phyloP scores from a whole-genome alignment of 1,140 invertebrate species.

The Brachionus calyciflorus region DNA sequence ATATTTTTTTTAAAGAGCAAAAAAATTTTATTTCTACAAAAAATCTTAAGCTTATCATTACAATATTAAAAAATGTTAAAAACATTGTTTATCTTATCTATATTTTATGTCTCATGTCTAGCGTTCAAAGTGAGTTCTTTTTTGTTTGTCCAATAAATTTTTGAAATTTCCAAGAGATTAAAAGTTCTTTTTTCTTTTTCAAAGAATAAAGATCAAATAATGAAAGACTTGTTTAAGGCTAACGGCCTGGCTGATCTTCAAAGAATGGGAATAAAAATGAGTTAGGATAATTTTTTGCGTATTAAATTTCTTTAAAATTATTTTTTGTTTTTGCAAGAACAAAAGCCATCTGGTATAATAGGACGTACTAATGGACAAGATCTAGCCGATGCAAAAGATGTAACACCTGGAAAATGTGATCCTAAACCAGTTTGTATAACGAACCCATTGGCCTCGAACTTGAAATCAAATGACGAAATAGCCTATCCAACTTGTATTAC shows the following conservation, averaged over 20 bases:
- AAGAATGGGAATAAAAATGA: not conserved
- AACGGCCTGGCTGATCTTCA: not conserved
- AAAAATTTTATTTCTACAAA: too few species aligned
- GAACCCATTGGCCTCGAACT: not conserved
- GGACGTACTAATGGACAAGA: not conserved
- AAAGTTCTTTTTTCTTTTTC: too few species aligned
- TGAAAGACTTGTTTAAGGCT: slow-evolving; percentile 10
- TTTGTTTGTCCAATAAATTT: too few species aligned
- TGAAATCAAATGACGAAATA: slow-evolving; percentile 32
- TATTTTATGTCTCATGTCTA: too few species aligned
- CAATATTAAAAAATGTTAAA: too few species aligned
- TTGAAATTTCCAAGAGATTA: too few species aligned
- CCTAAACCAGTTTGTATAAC: slow-evolving; percentile 40
- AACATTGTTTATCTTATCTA: too few species aligned
- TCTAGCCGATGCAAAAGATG: slow-evolving; percentile 16
- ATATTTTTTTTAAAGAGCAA: too few species aligned
- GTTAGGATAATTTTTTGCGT: not conserved
- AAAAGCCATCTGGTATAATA: not conserved
- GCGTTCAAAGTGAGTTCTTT: too few species aligned
- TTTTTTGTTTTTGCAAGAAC: not conserved
- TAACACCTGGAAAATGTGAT: slow-evolving; percentile 42
- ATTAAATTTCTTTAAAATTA: not conserved
- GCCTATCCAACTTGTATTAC: slow-evolving; percentile 29
- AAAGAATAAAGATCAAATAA: not conserved
- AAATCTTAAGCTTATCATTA: too few species aligned